phyloP scores from a whole-genome alignment of 2,113 vertebrate genomes.

The Orthonyx spaldingii region DNA sequence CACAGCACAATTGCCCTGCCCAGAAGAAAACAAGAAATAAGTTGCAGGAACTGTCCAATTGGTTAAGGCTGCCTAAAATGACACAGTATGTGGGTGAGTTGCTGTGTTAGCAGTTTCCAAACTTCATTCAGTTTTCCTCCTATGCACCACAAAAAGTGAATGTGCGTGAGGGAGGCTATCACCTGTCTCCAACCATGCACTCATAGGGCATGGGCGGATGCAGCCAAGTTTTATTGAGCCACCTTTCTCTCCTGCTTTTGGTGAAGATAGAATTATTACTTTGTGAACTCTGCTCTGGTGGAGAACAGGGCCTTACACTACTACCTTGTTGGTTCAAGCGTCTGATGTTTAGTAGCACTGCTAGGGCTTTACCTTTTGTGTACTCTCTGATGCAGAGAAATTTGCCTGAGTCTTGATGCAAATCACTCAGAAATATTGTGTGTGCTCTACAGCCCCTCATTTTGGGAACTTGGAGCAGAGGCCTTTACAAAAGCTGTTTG shows the following conservation, averaged over 20 bases:
- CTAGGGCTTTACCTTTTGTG: not conserved
- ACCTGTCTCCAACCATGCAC: not conserved
- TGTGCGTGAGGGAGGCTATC: not conserved
- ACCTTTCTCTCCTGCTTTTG: not conserved
- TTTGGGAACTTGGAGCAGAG: not conserved
- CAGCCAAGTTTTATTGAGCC: not conserved
- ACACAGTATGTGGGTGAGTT: not conserved
- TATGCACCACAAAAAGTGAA: fast-evolving
- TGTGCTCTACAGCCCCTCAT: not conserved
- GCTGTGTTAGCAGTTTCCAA: not conserved
- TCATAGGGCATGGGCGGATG: not conserved
- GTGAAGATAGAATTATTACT: not conserved
- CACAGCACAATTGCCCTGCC: not conserved
- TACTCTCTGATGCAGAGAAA: not conserved
- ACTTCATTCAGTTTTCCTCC: not conserved
- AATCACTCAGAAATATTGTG: not conserved
- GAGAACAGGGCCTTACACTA: not conserved
- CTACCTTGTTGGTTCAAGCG: not conserved
- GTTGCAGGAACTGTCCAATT: not conserved
- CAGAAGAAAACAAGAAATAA: not conserved
- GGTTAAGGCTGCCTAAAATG: not conserved
- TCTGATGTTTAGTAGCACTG: not conserved
- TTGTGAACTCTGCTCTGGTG: not conserved
- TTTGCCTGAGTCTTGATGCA: not conserved
- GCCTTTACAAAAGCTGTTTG: not conserved